phyloP scores from a whole-genome alignment of 2,888 invertebrate species.

The Operophtera brumata region DNA sequence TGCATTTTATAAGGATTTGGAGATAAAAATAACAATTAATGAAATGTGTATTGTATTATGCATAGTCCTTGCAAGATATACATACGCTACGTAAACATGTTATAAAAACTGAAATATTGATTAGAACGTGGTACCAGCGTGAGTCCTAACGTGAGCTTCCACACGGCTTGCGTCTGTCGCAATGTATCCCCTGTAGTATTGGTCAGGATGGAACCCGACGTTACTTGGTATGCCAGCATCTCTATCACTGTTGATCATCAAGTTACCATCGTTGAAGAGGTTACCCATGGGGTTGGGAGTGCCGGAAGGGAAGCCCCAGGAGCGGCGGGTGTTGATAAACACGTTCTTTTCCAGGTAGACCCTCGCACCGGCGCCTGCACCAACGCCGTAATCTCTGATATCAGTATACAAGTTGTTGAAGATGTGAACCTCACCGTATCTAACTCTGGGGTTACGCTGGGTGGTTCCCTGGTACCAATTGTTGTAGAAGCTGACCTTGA shows the following conservation, averaged over 20 bases:
- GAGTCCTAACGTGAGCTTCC: too few relatives aligned
- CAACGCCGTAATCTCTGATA: slow-evolving; percentile 15
- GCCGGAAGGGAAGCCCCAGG: slow-evolving; percentile 18
- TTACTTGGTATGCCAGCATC: slow-evolving; percentile 4
- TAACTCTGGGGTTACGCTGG: slow-evolving; percentile 28
- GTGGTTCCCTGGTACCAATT: slow-evolving; percentile 27
- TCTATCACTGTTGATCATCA: slow-evolving; percentile 13
- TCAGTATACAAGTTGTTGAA: slow-evolving; percentile 31
- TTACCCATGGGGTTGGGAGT: slow-evolving; percentile 3
- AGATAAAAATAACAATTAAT: too few relatives aligned
- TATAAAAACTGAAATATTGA: too few relatives aligned
- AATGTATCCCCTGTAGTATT: too few relatives aligned
- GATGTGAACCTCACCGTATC: slow-evolving; percentile 27
- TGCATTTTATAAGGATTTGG: too few relatives aligned
- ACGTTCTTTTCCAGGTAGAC: slow-evolving; percentile 24
- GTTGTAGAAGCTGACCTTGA: slow-evolving; percentile 16
- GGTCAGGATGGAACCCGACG: not conserved
- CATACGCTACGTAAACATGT: too few relatives aligned
- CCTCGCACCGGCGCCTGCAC: slow-evolving; percentile 13
- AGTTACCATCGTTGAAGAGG: slow-evolving; percentile 12
- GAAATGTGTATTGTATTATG: too few relatives aligned
- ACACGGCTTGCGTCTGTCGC: too few relatives aligned
- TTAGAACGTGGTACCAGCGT: too few relatives aligned
- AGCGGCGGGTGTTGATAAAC: slow-evolving; percentile 18
- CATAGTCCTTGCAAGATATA: too few relatives aligned